phyloP scores from a whole-genome alignment of 37 sponge, comb jelly and placozoan genomes.

The Dysidea cf. avara region DNA sequence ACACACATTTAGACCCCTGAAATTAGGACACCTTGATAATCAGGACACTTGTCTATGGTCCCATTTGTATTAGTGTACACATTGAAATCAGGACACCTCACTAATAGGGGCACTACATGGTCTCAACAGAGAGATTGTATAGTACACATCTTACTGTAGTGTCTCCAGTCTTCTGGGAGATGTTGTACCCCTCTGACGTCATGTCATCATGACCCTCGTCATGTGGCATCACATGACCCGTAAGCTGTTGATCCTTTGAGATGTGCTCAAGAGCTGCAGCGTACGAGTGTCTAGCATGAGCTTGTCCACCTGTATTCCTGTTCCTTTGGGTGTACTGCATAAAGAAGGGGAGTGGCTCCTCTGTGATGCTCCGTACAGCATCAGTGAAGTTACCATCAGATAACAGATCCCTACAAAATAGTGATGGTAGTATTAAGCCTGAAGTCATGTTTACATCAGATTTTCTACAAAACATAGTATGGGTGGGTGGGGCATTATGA shows the following conservation, averaged over 20 bases:
- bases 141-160: neutral
- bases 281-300: constrained; percentile 31
- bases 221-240: no score
- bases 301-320: constrained; percentile 1
- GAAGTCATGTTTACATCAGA: no score
- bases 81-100: no score
- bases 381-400: constrained; percentile 71
- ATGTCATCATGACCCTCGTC: neutral
- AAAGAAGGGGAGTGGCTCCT: constrained; percentile 89
- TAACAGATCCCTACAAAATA: constrained; percentile 59
- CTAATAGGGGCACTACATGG: no score
- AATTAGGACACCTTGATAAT: no score
- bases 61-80: no score
- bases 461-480: no score
- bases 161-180: neutral
- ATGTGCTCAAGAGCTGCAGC: constrained; percentile 19
- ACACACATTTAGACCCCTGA: no score
- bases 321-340: constrained; percentile 45
- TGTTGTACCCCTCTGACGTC: neutral
- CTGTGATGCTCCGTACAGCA: constrained; percentile 44
- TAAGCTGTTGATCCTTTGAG: neutral
- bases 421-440: no score
- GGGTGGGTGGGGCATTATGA: no score
- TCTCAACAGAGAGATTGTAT: no score
- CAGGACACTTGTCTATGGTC: no score